Evolutionary conservation across 2,797 vertebrate genomes (phyloP).

Genomic region (Pseudocheirus occidentalis): DNA sequence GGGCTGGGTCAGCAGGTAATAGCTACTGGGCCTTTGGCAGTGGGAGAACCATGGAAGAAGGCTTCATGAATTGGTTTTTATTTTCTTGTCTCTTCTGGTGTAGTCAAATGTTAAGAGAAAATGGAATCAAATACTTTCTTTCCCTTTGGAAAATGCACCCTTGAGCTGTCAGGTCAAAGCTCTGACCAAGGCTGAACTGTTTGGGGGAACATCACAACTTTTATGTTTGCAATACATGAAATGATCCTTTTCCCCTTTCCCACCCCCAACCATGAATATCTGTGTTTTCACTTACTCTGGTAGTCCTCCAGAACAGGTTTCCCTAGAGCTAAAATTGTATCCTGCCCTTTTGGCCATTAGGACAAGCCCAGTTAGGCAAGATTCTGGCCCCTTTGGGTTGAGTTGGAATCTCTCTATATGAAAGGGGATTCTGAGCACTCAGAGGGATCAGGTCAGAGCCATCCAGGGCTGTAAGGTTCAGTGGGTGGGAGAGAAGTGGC

Average conservation of each 20-base stretch:
- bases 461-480: constrained; percentile 27
- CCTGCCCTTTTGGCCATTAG: constrained; percentile 35
- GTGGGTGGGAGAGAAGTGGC: constrained; percentile 35
- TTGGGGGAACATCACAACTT: not conserved
- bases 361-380: constrained; percentile 10
- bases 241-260: constrained; percentile 65
- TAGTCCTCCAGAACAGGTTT: constrained; percentile 67
- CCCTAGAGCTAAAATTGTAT: constrained; percentile 41
- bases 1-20: not conserved
- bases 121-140: not conserved
- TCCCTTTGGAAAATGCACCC: not conserved
- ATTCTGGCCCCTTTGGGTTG: constrained; percentile 40
- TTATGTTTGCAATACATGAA: constrained; percentile 41
- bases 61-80: not conserved
- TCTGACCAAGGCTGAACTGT: not conserved
- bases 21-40: not conserved
- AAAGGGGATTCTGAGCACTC: not conserved
- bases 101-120: not conserved
- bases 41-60: not conserved
- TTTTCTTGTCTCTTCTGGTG: not conserved
- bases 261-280: constrained; percentile 6
- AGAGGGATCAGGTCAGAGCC: constrained; percentile 11
- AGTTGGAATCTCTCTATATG: not conserved
- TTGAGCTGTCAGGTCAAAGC: not conserved
- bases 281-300: constrained; percentile 66